These are phyloP conservation scores for Sinosuthora webbiana DNA, from an alignment of 2,113 vertebrate species.

Conservation along the genomic window DNA sequence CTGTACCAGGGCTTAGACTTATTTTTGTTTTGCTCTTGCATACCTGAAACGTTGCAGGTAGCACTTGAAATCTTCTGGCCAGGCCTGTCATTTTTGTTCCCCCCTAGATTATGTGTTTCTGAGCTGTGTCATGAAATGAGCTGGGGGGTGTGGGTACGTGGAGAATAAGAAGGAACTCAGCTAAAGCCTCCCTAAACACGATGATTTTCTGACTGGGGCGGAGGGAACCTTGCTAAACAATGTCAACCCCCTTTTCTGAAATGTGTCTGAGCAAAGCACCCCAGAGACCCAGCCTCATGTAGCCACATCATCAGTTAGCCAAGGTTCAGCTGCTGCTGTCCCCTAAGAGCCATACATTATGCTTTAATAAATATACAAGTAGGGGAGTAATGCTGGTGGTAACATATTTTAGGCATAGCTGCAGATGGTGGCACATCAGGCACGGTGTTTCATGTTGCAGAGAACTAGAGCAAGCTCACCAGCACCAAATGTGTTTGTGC, in stretches of 20 bases:
- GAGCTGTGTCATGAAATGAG: not conserved
- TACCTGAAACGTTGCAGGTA: not conserved
- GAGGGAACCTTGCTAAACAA: rapidly evolving
- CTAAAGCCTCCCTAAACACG: not conserved
- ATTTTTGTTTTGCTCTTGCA: not conserved
- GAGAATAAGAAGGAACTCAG: not conserved
- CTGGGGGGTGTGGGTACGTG: rapidly evolving
- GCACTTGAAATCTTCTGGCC: no score
- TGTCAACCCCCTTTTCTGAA: not conserved
- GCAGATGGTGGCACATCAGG: not conserved
- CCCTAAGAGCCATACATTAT: not conserved
- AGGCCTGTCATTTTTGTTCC: not conserved
- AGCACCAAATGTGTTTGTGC: not conserved
- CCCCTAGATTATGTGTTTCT: not conserved
- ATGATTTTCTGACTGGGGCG: not conserved
- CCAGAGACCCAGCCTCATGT: rapidly evolving
- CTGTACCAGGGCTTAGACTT: not conserved
- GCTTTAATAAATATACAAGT: not conserved
- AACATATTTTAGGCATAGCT: not conserved
- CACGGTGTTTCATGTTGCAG: not conserved
- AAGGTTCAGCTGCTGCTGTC: not conserved
- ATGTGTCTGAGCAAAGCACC: not conserved
- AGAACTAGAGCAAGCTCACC: not conserved
- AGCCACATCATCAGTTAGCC: not conserved
- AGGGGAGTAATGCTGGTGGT: not conserved